Conservation (phyloP, 2,888 invertebrate genomes). For the Euplexia lucipara region DNA sequence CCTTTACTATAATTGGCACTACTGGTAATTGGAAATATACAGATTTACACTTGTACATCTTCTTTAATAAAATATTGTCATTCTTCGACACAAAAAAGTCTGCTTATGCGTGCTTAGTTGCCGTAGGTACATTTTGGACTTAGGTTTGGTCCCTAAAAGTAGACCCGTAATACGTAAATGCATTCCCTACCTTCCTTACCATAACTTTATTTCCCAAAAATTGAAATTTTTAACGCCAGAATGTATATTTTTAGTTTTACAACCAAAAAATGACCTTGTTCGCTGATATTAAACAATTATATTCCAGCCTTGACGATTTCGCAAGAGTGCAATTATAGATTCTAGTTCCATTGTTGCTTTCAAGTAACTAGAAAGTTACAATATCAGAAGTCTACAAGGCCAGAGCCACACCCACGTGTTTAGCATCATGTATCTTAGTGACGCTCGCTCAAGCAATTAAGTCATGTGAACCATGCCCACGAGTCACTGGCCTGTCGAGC, state of each 20-base stretch:
- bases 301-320: not conserved
- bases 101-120: too few species aligned
- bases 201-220: not conserved
- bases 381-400: constrained; percentile 29
- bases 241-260: too few species aligned
- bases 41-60: constrained; percentile 1
- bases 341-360: constrained; percentile 7
- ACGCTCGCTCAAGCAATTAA: constrained; percentile 24
- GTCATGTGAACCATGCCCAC: constrained; percentile 26
- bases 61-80: not conserved
- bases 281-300: not conserved
- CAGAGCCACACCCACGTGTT: constrained; percentile 54
- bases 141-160: not conserved
- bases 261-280: too few species aligned
- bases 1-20: constrained; percentile 35
- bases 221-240: too few species aligned
- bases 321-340: not conserved
- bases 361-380: constrained; percentile 15
- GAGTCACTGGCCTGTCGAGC: constrained; percentile 25
- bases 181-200: not conserved
- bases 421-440: constrained; percentile 32
- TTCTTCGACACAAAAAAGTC: not conserved
- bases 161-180: not conserved
- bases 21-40: constrained; percentile 34
- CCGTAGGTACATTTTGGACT: not conserved